These are phyloP conservation scores for Ibycter americanus DNA, from an alignment of 2,797 vertebrate genomes.

Conservation along the genomic window DNA sequence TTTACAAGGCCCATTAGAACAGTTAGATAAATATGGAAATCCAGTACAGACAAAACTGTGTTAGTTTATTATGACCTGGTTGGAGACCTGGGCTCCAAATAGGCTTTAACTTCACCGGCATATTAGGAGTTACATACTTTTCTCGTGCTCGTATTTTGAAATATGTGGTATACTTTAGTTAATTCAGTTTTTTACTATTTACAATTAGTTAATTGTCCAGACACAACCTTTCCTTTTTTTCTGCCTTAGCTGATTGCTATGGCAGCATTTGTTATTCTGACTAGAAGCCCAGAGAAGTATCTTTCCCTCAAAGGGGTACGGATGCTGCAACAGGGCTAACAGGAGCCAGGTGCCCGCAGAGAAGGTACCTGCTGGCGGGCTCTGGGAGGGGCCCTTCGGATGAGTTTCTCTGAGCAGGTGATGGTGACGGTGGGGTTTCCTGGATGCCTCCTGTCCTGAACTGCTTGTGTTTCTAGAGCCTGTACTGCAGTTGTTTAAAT, in stretches of 20 bases:
- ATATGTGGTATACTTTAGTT: fast-evolving
- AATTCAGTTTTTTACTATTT: too few species aligned
- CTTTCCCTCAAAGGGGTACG: not conserved
- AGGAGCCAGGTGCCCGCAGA: fast-evolving
- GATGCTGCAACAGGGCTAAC: not conserved
- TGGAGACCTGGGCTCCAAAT: not conserved
- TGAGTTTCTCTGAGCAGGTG: not conserved
- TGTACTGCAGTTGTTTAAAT: not conserved
- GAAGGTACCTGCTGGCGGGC: not conserved
- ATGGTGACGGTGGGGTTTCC: not conserved
- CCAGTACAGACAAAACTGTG: not conserved
- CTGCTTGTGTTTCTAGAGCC: not conserved
- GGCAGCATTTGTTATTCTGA: not conserved
- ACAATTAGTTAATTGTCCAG: not conserved
- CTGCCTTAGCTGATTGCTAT: not conserved
- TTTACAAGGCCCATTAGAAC: not conserved
- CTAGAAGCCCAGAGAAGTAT: not conserved
- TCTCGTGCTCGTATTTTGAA: not conserved
- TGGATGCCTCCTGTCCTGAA: not conserved
- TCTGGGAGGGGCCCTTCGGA: not conserved
- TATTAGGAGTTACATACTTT: not conserved
- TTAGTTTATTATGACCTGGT: not conserved
- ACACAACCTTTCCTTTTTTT: not conserved
- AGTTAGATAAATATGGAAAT: not conserved
- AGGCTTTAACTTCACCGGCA: not conserved